Evolutionary conservation across 2,113 vertebrate genomes (phyloP).

Genomic region (Crotalus horridus): DNA sequence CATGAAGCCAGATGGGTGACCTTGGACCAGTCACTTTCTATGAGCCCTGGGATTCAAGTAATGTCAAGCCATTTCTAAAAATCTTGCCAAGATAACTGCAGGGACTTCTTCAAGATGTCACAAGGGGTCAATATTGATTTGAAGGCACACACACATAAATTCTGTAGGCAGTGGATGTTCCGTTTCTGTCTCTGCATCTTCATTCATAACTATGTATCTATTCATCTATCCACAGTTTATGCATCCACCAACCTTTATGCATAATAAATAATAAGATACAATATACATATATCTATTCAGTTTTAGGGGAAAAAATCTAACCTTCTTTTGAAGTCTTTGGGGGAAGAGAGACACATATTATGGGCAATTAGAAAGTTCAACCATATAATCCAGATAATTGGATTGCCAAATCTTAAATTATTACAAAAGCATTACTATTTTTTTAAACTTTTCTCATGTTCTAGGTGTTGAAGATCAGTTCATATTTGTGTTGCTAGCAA

Average conservation of each 20-base stretch:
- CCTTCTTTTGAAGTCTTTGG: not conserved
- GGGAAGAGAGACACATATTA: not conserved
- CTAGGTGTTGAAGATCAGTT: slow-evolving; percentile 35
- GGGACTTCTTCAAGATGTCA: not conserved
- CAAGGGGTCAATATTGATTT: not conserved
- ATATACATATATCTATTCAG: not conserved
- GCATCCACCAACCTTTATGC: not conserved
- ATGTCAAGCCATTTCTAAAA: not conserved
- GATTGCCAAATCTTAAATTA: slow-evolving; percentile 5
- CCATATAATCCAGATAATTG: not conserved
- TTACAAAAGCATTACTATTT: slow-evolving; percentile 26
- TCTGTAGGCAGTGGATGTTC: not conserved
- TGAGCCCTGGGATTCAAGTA: not conserved
- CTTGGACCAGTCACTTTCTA: not conserved
- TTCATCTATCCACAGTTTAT: not conserved
- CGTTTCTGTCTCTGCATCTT: not conserved
- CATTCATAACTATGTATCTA: not conserved
- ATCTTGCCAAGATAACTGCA: not conserved
- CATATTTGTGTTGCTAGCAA: slow-evolving; percentile 35
- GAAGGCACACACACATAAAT: not conserved
- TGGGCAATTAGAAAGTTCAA: not conserved
- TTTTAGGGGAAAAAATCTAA: not conserved
- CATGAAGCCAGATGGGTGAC: not conserved
- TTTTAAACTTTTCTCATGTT: slow-evolving; percentile 49
- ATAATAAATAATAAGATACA: not conserved